Conservation (phyloP, 2,888 invertebrate genomes). For the Germaria angustata region DNA sequence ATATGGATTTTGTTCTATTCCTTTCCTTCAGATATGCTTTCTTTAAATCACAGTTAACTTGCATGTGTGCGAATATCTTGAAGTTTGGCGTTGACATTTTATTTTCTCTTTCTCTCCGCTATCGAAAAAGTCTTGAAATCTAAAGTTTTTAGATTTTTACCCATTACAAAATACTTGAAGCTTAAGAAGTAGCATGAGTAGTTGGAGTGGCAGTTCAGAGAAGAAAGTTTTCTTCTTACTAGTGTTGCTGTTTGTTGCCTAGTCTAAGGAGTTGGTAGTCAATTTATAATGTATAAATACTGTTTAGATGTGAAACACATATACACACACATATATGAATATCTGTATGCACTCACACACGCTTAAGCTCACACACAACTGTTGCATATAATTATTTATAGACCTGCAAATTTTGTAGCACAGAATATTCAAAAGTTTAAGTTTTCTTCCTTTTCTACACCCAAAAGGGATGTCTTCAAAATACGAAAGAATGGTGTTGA, state of each 20-base stretch:
- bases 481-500: neutral
- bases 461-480: neutral
- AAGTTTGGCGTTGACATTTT: conserved; percentile 50
- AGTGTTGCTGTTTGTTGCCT: neutral
- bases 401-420: conserved; percentile 20
- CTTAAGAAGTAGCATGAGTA: conserved; percentile 14
- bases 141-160: conserved; percentile 29
- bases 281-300: conserved; percentile 48
- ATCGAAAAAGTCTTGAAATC: conserved; percentile 29
- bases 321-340: conserved; percentile 63
- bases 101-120: conserved; percentile 6
- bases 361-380: conserved; percentile 73
- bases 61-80: conserved; percentile 24
- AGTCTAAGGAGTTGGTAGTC: conserved; percentile 39
- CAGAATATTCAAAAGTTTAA: conserved; percentile 36
- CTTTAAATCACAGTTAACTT: conserved; percentile 8
- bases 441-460: neutral
- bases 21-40: neutral
- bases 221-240: conserved; percentile 39
- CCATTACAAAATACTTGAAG: neutral
- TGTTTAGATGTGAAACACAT: conserved; percentile 32
- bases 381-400: conserved; percentile 74
- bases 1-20: neutral
- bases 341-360: conserved; percentile 68
- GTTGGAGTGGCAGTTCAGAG: neutral